Evolutionary conservation across 2,797 vertebrate species (phyloP).

Genomic region (Bradypodion pumilum): DNA sequence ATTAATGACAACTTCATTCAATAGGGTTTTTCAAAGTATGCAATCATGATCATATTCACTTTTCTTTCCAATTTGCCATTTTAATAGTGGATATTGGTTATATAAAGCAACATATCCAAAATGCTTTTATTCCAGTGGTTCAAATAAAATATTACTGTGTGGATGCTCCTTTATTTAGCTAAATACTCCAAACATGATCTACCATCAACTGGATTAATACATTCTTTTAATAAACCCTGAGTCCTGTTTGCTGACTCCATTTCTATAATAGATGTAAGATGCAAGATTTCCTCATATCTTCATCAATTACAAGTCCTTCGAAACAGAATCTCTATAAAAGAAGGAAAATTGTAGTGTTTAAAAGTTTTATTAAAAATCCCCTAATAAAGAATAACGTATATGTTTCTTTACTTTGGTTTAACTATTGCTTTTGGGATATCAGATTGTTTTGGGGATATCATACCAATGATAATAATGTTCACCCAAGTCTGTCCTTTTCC

Average conservation of each 20-base stretch:
- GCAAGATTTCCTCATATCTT: slow-evolving; percentile 52
- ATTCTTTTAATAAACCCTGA: slow-evolving; percentile 57
- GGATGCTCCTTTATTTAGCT: slow-evolving; percentile 42
- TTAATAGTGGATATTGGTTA: slow-evolving; percentile 50
- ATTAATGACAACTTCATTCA: slow-evolving; percentile 33
- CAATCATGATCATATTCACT: slow-evolving; percentile 33
- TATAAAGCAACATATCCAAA: slow-evolving; percentile 19
- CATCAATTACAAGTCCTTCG: slow-evolving; percentile 64
- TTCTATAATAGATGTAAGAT: slow-evolving; percentile 55
- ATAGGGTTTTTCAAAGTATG: slow-evolving; percentile 36
- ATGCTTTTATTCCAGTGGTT: slow-evolving; percentile 23
- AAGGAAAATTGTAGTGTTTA: slow-evolving; percentile 51
- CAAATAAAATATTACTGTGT: slow-evolving; percentile 17
- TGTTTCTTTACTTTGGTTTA: background rate
- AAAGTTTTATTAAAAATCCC: background rate
- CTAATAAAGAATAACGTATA: background rate
- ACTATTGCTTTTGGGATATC: background rate
- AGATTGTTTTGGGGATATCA: background rate
- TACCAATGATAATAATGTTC: slow-evolving; percentile 1
- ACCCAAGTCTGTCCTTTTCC: background rate
- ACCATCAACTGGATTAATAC: slow-evolving; percentile 68
- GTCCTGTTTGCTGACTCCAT: slow-evolving; percentile 59
- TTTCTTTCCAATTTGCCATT: slow-evolving; percentile 44
- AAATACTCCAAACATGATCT: slow-evolving; percentile 62
- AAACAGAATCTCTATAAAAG: slow-evolving; percentile 72